Evolutionary conservation across 2,113 vertebrate genomes (phyloP).

Genomic region (Argyrosomus japonicus): DNA sequence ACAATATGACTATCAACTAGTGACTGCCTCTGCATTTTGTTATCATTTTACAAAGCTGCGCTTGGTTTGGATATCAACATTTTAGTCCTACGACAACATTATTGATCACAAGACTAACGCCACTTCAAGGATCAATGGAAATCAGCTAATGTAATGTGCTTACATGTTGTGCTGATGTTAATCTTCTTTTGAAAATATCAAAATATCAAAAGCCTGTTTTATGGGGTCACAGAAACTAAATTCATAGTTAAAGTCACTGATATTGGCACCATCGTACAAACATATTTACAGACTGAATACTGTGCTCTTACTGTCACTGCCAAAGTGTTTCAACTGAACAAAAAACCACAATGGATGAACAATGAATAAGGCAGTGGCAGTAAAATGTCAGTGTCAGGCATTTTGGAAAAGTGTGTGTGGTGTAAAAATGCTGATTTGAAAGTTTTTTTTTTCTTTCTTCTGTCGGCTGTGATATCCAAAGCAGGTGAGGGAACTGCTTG

Average conservation of each 20-base stretch:
- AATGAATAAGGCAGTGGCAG: slow-evolving; percentile 13
- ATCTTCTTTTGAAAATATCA: neutral
- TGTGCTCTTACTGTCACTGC: neutral
- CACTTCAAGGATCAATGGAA: neutral
- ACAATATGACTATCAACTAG: neutral
- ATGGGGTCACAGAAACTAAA: neutral
- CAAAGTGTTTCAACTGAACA: slow-evolving; percentile 2
- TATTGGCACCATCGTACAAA: neutral
- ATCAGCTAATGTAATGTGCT: neutral
- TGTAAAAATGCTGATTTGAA: slow-evolving; percentile 40
- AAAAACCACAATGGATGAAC: neutral
- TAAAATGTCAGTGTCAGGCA: slow-evolving; percentile 23
- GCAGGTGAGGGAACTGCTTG: slow-evolving; percentile 39
- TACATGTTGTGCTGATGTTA: neutral
- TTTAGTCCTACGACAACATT: neutral
- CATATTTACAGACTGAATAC: slow-evolving; percentile 1
- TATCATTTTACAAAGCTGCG: neutral
- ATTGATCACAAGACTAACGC: neutral
- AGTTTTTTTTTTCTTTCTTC: slow-evolving; percentile 15
- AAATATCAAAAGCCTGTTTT: no score
- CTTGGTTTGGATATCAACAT: neutral
- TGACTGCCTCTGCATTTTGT: neutral
- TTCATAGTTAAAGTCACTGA: neutral
- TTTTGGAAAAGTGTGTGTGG: neutral
- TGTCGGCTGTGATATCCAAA: neutral